phyloP scores from a whole-genome alignment of 2,888 invertebrate species.

The Acrobasis repandana region DNA sequence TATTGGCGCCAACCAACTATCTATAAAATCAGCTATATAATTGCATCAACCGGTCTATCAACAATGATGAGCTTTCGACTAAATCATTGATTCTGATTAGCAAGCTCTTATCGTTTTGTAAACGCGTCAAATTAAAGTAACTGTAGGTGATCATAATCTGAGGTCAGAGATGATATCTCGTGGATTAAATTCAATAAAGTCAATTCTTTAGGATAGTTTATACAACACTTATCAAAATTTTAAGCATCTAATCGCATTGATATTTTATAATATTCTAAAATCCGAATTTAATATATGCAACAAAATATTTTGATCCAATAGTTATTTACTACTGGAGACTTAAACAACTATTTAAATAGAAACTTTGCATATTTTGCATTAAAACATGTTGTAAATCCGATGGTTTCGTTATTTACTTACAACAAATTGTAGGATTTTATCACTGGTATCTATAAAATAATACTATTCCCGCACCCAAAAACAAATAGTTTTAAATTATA shows the following conservation, averaged over 20 bases:
- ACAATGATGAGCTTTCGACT: conserved; percentile 18
- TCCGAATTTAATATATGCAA: no score
- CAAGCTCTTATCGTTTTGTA: conserved; percentile 16
- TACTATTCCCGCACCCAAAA: no score
- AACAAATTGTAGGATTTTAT: no score
- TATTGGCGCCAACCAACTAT: conserved; percentile 1
- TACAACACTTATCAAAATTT: conserved; percentile 21
- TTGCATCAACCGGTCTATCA: conserved; percentile 9
- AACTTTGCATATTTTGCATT: no score
- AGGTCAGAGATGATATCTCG: conserved; percentile 12
- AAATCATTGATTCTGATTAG: conserved; percentile 17
- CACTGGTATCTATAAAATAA: no score
- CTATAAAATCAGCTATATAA: neutral
- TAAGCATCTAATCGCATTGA: neutral
- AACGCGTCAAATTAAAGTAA: conserved; percentile 18
- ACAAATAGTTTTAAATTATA: no score
- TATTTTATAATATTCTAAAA: neutral
- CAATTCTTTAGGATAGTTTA: neutral
- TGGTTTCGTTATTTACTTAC: no score
- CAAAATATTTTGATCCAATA: no score
- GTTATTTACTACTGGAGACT: no score
- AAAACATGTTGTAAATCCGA: no score
- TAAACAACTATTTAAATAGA: no score
- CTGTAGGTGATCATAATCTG: conserved; percentile 6
- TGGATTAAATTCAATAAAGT: conserved; percentile 21